Conservation (phyloP, 2,888 invertebrate genomes). For the Leucoma salicis region DNA sequence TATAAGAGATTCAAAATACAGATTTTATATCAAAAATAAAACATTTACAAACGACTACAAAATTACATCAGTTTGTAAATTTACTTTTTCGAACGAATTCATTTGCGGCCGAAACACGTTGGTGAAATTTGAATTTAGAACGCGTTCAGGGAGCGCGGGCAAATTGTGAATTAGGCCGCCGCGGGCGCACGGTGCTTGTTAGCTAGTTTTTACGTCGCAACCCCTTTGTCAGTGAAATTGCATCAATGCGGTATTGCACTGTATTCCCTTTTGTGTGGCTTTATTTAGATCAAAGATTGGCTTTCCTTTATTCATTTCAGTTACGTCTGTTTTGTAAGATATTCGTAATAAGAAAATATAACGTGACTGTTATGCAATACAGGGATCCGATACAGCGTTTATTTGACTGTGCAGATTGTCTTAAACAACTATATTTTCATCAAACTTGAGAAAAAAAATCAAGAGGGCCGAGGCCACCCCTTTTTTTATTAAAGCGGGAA, state of each 20-base stretch:
- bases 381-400: too few species aligned
- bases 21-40: constrained; percentile 1
- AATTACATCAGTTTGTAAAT: constrained; percentile 32
- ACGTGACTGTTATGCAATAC: too few species aligned
- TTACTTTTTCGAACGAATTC: constrained; percentile 62
- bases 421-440: too few species aligned
- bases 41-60: constrained; percentile 5
- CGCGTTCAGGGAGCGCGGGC: constrained; percentile 61
- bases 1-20: too few species aligned
- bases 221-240: constrained; percentile 70
- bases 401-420: too few species aligned
- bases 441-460: too few species aligned
- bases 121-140: constrained; percentile 73
- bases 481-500: too few species aligned
- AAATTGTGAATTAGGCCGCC: constrained; percentile 73
- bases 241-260: constrained; percentile 57
- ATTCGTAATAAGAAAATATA: not conserved
- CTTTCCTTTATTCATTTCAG: constrained; percentile 20
- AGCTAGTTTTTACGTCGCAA: constrained; percentile 73
- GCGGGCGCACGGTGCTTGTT: constrained; percentile 73
- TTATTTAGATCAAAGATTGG: constrained; percentile 54
- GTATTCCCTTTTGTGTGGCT: constrained; percentile 30
- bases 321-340: not conserved
- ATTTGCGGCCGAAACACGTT: constrained; percentile 55
- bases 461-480: too few species aligned